Base-by-base conservation (phyloP, 2,888 invertebrate species). In the Drosophila neonasuta region DNA sequence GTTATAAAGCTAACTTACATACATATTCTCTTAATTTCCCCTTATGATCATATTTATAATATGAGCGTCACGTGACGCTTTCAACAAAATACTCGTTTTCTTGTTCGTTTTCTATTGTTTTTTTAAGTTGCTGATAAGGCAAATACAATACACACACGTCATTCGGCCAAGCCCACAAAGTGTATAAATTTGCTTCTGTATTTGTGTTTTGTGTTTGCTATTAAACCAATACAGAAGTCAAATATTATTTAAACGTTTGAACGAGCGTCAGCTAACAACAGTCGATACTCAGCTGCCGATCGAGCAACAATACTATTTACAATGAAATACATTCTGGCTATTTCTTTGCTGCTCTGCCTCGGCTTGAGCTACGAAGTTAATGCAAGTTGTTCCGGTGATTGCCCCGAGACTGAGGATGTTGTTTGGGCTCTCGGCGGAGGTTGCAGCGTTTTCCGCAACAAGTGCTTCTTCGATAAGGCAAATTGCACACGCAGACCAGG, bases 341-440 rank as follows among this genome's bases (percentile, higher is more conserved):
- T 68, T 56, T 57, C 41, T 44, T 50, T 70, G n/a, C 3, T 69
- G 11, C 6, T 81, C 6, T 36, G 34, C 13, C 15, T 83, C 44
- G 59, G 64, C n/a, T 3, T 69, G 4, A 60, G 62, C 52, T 59
- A 65, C 32, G 63, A 67, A 29, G 68, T 75, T 24, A 60, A 50
- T 42, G 80, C 60, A 24, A 54, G 57, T 13, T 77, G 79, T n/a
- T 51, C 58, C 3, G 70, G 32, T 1, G 17, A 64, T 4, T 83
- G 82, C 11, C 75, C 85, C 15, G 73, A 81, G 4, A 77, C 78
- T 0, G 82, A 82, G 56, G 57, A 80, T 5, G 68, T 86, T 5
- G 70, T 78, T 9, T 82, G 86, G 82, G 82, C 86, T 8, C 5
- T 81, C 2, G 73, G 78, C 3, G 60, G 32, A 0, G 58, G 54